Evolutionary conservation across 2,888 invertebrate genomes (phyloP), one percentile per base, ranked within the genome.

Genomic region (Polylopha cassiicola): DNA sequence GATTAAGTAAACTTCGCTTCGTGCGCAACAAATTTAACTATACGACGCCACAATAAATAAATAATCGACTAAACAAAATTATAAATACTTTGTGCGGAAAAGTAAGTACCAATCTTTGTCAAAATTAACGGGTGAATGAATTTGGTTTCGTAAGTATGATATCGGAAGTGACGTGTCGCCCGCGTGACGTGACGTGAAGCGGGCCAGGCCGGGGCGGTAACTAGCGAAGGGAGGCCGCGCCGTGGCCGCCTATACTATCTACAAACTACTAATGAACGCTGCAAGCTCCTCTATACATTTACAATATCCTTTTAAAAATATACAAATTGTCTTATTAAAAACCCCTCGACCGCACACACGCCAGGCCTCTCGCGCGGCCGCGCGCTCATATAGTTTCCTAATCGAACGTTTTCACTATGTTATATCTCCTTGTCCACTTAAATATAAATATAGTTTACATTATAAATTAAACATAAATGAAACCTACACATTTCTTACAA

Each of bases 401-500:
- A 42, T 59, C 47, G 45, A 52, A 51, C 43, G n/a, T n/a, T n/a
- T 60, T 72, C 74, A 74, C 71, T 75, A 76, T 73, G 66, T 73
- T 70, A 68, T 56, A 60, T 61, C 55, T 73, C 70, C 74, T 69
- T 69, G 64, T 71, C 73, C 67, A 60, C 72, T 78, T 80, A 78
- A 55, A 61, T 72, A 71, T 74, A 78, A 71, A 78, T 80, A 80
- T 74, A 79, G 71, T 77, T 76, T 81, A 82, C 73, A 78, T 78
- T 77, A 78, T 78, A 80, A 81, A 80, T 81, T 79, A 76, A 81
- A 76, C 75, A 78, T 78, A 77, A 82, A 54, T 81, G 81, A 79
- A 80, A 82, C 77, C 78, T 84, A 84, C 81, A 77, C 68, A 74
- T 77, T 72, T 76, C 75, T 79, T 81, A 80, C 42, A 58, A 59